Percentiles rank a stretch among this genome's conserved stretches.
Evolutionary conservation across 2,113 vertebrate genomes (phyloP).

Genomic region (Picathartes gymnocephalus): DNA sequence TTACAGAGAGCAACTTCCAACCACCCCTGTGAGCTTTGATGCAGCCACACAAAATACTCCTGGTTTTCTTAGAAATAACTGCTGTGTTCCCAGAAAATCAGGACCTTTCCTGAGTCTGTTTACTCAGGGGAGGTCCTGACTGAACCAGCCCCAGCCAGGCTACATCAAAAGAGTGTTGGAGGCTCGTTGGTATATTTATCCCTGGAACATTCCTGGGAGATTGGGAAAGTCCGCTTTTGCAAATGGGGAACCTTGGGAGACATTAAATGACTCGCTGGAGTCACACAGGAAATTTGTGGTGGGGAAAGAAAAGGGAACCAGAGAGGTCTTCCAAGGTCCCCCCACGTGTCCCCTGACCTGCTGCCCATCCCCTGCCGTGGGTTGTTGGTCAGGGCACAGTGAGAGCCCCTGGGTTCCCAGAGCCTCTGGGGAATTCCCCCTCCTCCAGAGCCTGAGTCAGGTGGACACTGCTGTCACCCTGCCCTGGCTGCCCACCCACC

Average conservation of each 20-base stretch:
- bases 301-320: background rate
- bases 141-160: background rate
- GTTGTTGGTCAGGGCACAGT: background rate
- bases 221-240: background rate
- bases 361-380: fast-evolving
- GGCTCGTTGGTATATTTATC: background rate
- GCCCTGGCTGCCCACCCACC: fast-evolving
- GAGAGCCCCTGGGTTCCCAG: background rate
- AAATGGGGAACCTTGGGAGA: background rate
- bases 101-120: background rate
- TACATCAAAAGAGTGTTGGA: fast-evolving
- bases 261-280: background rate
- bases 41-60: background rate
- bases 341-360: background rate
- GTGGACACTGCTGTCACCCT: background rate
- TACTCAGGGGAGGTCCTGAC: background rate
- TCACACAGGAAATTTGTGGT: background rate
- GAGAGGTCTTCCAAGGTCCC: background rate
- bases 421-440: background rate
- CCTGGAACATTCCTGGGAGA: background rate
- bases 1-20: background rate
- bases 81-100: background rate
- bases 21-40: fast-evolving
- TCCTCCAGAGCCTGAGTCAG: background rate
- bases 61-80: background rate